These are phyloP conservation scores for Rhopalosiphum padi DNA, from an alignment of 1,140 invertebrate genomes.

Conservation along the genomic window DNA sequence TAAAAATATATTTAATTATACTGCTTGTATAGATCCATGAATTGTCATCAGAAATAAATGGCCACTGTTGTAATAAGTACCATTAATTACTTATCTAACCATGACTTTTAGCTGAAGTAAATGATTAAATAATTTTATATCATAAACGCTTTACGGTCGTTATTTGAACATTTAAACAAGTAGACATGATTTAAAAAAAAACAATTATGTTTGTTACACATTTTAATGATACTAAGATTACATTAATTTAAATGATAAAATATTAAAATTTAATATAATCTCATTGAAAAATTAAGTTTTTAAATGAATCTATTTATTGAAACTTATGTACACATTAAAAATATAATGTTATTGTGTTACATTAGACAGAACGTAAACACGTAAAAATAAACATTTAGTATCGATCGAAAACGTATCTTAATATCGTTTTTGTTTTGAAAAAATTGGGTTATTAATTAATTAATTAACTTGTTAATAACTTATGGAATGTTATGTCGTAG, in stretches of 20 bases:
- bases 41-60: no score
- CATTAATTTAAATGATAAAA: background rate
- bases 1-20: no score
- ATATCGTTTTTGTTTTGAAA: background rate
- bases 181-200: no score
- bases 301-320: background rate
- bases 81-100: no score
- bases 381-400: background rate
- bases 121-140: background rate
- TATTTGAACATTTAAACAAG: background rate
- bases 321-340: background rate
- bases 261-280: background rate
- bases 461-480: background rate
- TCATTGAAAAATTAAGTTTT: background rate
- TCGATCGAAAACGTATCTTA: background rate
- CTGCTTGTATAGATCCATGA: no score
- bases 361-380: background rate
- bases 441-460: background rate
- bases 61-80: no score
- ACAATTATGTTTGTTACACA: background rate
- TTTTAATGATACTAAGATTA: background rate
- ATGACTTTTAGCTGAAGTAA: background rate
- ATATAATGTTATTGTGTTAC: background rate
- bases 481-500: background rate
- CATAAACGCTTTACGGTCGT: background rate